Base-by-base conservation (phyloP, 2,797 vertebrate genomes). In the Pseudopleuronectes americanus region DNA sequence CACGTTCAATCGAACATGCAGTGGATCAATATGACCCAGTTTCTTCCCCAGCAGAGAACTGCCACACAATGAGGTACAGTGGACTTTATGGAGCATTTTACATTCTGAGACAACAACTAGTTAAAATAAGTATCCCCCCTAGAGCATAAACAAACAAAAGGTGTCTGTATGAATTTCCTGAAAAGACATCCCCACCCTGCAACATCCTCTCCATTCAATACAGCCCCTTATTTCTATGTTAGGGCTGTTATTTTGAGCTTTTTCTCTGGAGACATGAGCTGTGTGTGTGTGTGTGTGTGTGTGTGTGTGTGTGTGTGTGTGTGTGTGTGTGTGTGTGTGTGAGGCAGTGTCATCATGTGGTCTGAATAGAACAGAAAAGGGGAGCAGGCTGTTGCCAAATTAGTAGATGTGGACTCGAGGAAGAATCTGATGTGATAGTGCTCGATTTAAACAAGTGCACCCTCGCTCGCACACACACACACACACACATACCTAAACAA, bases 21-120 rank as follows among this genome's bases (percentile, higher is more conserved):
- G 57, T 52, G 16, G 16, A 91, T 90, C 80, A 65, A 80, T 80
- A 56, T 73, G 85, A 90, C 88, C 88, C 81, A 85, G 85, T 89
- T 92, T 77, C 73, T 74, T 69, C 58, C 64, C 72, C 22, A 13
- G 67, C 47, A 26, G 62, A 64, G 69, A 49, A 45, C 36, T 0
- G 8, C 52, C 2, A 23, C 68, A 74, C 61, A 67, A 52, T 41
- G 49, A 61, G 64, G n/a, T 76, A 64, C 68, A 64, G 70, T 14
- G 2, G 43, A 45, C 14, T 19, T 66, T 26, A 74, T 22, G 33
- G 47, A 67, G 51, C 4, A 0, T 68, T 72, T 77, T 43, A 71
- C 57, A 64, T 19, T 63, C n/a, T 55, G 31, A 61, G 64, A 71
- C 53, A 28, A 49, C 31, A 64, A 82, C 26, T 38, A 4, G 26